Evolutionary conservation across 2,113 vertebrate genomes (phyloP).

Genomic region (Cebus imitator): DNA sequence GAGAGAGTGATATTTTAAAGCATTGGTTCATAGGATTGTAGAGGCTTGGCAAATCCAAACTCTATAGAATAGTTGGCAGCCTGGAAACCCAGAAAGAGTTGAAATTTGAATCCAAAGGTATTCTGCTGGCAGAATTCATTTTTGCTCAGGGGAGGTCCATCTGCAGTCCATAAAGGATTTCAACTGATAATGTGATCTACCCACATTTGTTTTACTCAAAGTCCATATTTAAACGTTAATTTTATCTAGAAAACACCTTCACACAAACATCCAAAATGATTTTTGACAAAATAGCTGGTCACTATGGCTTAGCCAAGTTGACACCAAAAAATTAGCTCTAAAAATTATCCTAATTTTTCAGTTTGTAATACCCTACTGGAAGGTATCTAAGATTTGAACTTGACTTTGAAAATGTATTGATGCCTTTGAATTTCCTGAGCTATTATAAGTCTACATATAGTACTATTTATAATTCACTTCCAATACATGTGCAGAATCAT

Average conservation of each 20-base stretch:
- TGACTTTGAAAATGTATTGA: neutral
- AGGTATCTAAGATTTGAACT: neutral
- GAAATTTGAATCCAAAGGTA: neutral
- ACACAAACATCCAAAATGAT: neutral
- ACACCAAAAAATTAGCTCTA: neutral
- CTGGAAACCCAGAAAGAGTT: neutral
- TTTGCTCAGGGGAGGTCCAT: neutral
- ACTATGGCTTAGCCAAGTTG: neutral
- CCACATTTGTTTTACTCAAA: neutral
- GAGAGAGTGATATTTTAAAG: neutral
- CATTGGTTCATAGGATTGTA: neutral
- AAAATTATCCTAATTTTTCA: neutral
- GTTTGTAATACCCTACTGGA: neutral
- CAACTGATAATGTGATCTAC: neutral
- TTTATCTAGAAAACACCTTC: neutral
- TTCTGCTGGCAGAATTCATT: neutral
- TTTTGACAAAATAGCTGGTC: neutral
- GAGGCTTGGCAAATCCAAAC: neutral
- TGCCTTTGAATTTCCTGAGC: neutral
- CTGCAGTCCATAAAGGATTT: neutral
- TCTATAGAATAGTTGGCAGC: neutral
- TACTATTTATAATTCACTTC: neutral
- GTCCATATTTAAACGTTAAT: neutral
- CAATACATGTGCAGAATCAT: neutral
- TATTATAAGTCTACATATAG: neutral